Evolutionary conservation across 1,140 invertebrate genomes (phyloP).

Genomic region (Zaprionus davidi): DNA sequence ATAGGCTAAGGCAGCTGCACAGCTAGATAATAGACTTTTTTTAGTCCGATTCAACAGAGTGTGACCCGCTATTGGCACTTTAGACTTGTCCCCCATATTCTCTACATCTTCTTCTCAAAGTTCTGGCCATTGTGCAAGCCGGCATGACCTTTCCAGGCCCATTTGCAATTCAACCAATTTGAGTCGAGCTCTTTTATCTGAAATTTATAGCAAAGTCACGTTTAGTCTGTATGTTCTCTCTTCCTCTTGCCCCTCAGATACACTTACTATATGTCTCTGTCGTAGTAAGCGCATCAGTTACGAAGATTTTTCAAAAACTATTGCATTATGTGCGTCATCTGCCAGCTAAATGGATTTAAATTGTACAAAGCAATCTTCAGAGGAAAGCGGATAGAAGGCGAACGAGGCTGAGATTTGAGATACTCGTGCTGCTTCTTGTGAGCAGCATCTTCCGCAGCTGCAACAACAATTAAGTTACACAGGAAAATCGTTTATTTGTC

Average conservation of each 20-base stretch:
- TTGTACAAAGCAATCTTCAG: slow-evolving; percentile 17
- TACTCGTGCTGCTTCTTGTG: slow-evolving; percentile 15
- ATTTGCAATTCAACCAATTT: slow-evolving; percentile 51
- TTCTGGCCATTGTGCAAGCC: slow-evolving; percentile 5
- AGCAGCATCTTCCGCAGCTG: slow-evolving; percentile 30
- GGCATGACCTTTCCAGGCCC: slow-evolving; percentile 27
- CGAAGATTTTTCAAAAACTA: slow-evolving; percentile 11
- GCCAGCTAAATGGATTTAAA: slow-evolving; percentile 15
- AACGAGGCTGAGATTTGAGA: slow-evolving; percentile 3
- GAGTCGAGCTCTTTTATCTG: slow-evolving; percentile 4
- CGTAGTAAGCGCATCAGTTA: slow-evolving; percentile 15
- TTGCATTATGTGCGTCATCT: slow-evolving; percentile 23
- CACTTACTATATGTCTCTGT: not conserved
- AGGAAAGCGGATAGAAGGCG: not conserved
- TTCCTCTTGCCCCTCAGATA: not conserved
- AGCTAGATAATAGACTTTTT: not conserved
- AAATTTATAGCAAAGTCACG: slow-evolving; percentile 8
- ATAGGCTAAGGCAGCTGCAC: not conserved
- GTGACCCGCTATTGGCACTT: not conserved
- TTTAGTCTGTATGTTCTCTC: not conserved
- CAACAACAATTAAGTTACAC: slow-evolving; percentile 61
- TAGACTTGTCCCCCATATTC: slow-evolving; percentile 7
- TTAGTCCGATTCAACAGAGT: not conserved
- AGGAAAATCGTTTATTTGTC: slow-evolving; percentile 16
- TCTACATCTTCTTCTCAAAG: not conserved